Evolutionary conservation across 2,888 invertebrate species (phyloP).

Genomic region (Cephalotes varians): DNA sequence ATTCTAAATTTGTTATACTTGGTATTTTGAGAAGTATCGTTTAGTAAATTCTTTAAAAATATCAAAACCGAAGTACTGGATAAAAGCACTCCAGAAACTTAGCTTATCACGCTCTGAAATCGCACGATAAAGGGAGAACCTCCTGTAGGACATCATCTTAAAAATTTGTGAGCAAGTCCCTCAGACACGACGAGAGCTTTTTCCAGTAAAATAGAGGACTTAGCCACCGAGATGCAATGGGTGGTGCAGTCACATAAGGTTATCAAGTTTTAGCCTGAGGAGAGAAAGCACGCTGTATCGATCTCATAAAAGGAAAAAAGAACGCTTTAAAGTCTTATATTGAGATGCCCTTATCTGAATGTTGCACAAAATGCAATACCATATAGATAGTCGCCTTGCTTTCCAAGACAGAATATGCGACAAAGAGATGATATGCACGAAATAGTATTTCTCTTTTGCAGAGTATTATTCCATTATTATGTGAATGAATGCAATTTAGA

Average conservation of each 20-base stretch:
- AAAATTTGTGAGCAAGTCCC: conserved; percentile 44
- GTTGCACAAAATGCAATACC: background rate
- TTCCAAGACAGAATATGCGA: background rate
- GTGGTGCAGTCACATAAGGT: conserved; percentile 14
- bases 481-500: background rate
- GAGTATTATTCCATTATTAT: background rate
- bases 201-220: conserved; percentile 12
- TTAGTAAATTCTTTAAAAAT: background rate
- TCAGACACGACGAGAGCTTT: conserved; percentile 25
- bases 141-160: conserved; percentile 25
- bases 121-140: conserved; percentile 8
- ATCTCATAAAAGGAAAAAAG: conserved; percentile 21
- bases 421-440: background rate
- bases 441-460: background rate
- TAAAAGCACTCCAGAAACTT: conserved; percentile 43
- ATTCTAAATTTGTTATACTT: background rate
- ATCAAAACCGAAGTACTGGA: conserved; percentile 4
- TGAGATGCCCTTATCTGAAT: conserved; percentile 28
- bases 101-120: conserved; percentile 33
- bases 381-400: background rate
- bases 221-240: background rate
- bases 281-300: conserved; percentile 20
- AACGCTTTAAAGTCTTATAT: conserved; percentile 29
- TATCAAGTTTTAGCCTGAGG: conserved; percentile 26
- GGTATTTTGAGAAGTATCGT: background rate